Base-by-base conservation (phyloP, 2,797 vertebrate species). In the Phataginus tricuspis region DNA sequence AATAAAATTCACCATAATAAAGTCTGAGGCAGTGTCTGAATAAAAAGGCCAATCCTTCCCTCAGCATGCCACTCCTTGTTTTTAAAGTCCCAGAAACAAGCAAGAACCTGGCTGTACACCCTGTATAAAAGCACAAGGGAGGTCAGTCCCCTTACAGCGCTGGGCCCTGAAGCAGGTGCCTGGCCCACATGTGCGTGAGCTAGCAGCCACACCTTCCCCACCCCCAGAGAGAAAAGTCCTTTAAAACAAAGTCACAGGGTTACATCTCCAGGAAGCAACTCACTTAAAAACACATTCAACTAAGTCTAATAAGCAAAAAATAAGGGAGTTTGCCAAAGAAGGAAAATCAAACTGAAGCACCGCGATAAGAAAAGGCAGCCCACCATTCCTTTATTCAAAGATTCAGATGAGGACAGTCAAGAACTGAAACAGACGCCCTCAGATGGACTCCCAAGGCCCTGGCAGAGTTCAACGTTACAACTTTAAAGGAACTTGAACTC, bases 1-100 rank as follows among this genome's bases (percentile, higher is more conserved):
- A 74, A 75, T 72, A 88, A 80, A 96, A 78, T 59, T 83, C 42
- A 34, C 74, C 74, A 29, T 61, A 80, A 78, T 37, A 12, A 78
- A 80, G 69, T 53, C 66, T 66, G 64, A 72, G 79, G 55, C 55
- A 85, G 74, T 8, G 19, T 78, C 90, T 90, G 55, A 86, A 61
- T 27, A 75, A 82, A 91, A 79, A 78, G n/a, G 51, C 49, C 37
- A n/a, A 64, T 93, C 45, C 72, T 51, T 16, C 16, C 57, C 14
- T 37, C 42, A 10, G 19, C 12, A 2, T 12, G 18, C 51, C 63
- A 11, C 53, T 42, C 51, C 71, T 79, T 51, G 0, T 42, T 34
- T 91, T 71, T 37, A 5, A 16, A 55, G 59, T 34, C 11, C 87
- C 68, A 27, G 31, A 23, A 61, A 71, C 31, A 59, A 96, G 59